phyloP scores from a whole-genome alignment of 2,888 invertebrate species.

The Dryobota labecula region DNA sequence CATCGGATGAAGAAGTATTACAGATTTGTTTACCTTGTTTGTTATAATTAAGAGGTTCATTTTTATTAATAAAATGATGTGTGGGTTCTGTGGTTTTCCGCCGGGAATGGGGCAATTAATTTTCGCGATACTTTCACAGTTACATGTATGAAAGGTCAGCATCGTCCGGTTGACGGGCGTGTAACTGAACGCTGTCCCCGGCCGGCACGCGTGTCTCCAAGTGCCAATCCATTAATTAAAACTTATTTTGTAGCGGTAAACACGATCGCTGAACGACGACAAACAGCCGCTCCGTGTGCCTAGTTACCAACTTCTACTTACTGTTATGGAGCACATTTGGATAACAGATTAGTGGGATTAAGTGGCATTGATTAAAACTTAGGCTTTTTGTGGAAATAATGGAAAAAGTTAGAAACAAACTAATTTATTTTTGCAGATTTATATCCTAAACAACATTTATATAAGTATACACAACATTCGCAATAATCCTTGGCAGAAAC shows the following conservation, averaged over 20 bases:
- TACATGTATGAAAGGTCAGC: constrained; percentile 67
- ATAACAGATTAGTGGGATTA: constrained; percentile 78
- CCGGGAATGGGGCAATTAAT: constrained; percentile 55
- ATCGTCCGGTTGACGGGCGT: constrained; percentile 76
- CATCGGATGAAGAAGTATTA: constrained; percentile 55
- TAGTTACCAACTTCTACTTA: constrained; percentile 80
- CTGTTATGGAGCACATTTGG: constrained; percentile 80
- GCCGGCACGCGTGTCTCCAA: constrained; percentile 85
- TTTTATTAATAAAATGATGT: constrained; percentile 60
- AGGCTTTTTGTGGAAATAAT: constrained; percentile 22
- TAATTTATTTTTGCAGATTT: background rate
- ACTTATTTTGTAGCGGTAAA: constrained; percentile 87
- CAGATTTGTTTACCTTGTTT: constrained; percentile 54
- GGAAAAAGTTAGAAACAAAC: constrained; percentile 4
- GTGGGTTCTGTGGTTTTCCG: constrained; percentile 36
- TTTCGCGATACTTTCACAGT: constrained; percentile 59
- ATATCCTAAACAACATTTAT: background rate
- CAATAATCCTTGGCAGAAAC: constrained; percentile 17
- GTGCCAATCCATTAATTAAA: constrained; percentile 90
- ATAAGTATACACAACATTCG: background rate
- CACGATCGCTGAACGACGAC: constrained; percentile 79
- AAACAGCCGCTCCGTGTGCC: constrained; percentile 77
- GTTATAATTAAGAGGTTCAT: constrained; percentile 52
- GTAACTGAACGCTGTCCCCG: constrained; percentile 80
- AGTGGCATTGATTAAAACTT: constrained; percentile 71